phyloP scores from a whole-genome alignment of 1,140 invertebrate species.

The Hyles euphorbiae region DNA sequence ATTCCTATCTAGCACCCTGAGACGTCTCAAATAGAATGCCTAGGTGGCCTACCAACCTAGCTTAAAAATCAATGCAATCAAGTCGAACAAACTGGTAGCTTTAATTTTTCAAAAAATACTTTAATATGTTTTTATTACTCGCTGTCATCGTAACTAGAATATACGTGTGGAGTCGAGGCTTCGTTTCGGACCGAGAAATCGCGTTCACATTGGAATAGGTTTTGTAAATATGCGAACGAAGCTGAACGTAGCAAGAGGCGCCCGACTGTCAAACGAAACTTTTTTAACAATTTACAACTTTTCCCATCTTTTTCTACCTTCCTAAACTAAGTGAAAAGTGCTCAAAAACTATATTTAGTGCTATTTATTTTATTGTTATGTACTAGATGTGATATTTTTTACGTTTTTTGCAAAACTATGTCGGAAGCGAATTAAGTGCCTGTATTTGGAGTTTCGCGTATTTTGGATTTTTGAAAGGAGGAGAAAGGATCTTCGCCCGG shows the following conservation, averaged over 20 bases:
- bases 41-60: too few relatives aligned
- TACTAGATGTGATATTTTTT: background rate
- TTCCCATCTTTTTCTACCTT: too few relatives aligned
- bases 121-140: too few relatives aligned
- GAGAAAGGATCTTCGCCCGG: conserved; percentile 2
- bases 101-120: too few relatives aligned
- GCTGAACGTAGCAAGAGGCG: conserved; percentile 4
- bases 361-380: background rate
- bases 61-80: too few relatives aligned
- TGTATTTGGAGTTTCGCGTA: background rate
- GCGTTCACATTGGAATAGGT: conserved; percentile 1
- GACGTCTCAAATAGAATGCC: too few relatives aligned
- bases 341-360: background rate
- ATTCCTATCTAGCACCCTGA: too few relatives aligned
- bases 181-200: background rate
- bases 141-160: too few relatives aligned
- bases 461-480: conserved; percentile 2
- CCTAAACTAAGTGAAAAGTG: conserved; percentile 2
- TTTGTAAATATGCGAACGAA: conserved; percentile 1
- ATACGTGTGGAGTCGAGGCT: too few relatives aligned
- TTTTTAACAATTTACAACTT: conserved; percentile 8
- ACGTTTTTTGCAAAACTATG: conserved; percentile 5
- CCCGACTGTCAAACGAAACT: conserved; percentile 8
- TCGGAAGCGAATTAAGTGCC: conserved; percentile 1
- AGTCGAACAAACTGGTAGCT: too few relatives aligned